These are phyloP conservation scores for Sabatieria punctata DNA, from an alignment of 2,888 invertebrate genomes.

Conservation along the genomic window DNA sequence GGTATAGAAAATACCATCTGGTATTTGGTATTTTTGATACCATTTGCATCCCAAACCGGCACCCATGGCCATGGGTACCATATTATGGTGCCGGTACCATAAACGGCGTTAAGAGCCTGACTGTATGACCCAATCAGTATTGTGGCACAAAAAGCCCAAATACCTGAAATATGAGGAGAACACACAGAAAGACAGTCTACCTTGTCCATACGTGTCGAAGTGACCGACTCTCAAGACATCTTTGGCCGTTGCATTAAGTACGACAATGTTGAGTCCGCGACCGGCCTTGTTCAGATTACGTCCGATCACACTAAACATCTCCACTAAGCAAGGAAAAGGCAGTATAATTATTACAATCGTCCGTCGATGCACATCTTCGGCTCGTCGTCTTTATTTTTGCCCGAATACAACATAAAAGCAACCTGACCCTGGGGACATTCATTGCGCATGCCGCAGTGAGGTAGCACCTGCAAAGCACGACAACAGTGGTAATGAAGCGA, in stretches of 20 bases:
- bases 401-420: conserved; percentile 38
- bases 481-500: too few species aligned
- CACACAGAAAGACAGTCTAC: too few species aligned
- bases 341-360: conserved; percentile 35
- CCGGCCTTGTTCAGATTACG: conserved; percentile 38
- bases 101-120: too few species aligned
- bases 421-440: conserved; percentile 34
- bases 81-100: too few species aligned
- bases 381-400: conserved; percentile 37
- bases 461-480: conserved; percentile 15
- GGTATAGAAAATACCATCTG: too few species aligned
- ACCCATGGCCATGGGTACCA: too few species aligned
- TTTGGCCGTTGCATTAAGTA: conserved; percentile 36
- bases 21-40: too few species aligned
- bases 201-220: conserved; percentile 42
- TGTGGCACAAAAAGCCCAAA: too few species aligned
- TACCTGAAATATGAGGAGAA: too few species aligned
- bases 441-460: conserved; percentile 37
- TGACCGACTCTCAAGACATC: conserved; percentile 36
- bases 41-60: too few species aligned
- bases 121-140: too few species aligned
- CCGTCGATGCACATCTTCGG: conserved; percentile 41
- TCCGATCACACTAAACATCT: conserved; percentile 33
- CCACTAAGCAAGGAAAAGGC: too few species aligned
- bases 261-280: conserved; percentile 41